Base-by-base conservation (phyloP, 1,140 invertebrate genomes). In the Diachasmimorpha longicaudata region DNA sequence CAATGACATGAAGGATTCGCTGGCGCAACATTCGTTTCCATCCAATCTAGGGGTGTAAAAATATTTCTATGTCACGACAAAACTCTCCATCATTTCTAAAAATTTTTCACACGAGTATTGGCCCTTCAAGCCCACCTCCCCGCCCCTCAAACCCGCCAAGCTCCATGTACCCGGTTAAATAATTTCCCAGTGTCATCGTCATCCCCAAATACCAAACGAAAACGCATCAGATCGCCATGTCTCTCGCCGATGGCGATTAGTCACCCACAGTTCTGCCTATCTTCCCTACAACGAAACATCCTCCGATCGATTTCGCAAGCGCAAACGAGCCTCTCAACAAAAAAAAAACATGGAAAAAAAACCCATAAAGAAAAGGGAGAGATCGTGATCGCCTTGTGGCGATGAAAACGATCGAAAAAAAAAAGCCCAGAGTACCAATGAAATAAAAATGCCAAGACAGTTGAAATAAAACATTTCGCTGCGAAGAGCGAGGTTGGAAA, bases 331-430 rank as follows among this genome's bases (percentile, higher is more conserved):
- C 23, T 25, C 58, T 25, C 58, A 63, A 19, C 5, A 63, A 13
- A 19, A 13, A 58, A 58, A 58, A 63, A 63, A 31, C 58, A 25
- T 25, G 10, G 13, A 31, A 63, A 63, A 25, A 63, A 63, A 31
- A 63, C 10, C 58, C 16, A 63, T 48, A 71, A 71, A 76, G 52
- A 70, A 76, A 69, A 69, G 52, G 52, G 63, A 69, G 69, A 76
- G 63, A 69, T 63, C 36, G 68, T 31, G 69, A 76, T 66, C 55
- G 70, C n/a, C 14, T 48, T 44, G 52, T 75, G 71, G 72, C 66
- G 23, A 21, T 67, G 37, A 21, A 48, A 72, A 70, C 25, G 21
- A 67, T 42, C 13, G 39, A 10, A 11, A 69, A 13, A 58, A 52
- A 69, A 68, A 23, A n/a, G n/a, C 44, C 16, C 36, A 44, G 14